phyloP scores from a whole-genome alignment of 1,140 invertebrate genomes.

The Drosophila santomea region DNA sequence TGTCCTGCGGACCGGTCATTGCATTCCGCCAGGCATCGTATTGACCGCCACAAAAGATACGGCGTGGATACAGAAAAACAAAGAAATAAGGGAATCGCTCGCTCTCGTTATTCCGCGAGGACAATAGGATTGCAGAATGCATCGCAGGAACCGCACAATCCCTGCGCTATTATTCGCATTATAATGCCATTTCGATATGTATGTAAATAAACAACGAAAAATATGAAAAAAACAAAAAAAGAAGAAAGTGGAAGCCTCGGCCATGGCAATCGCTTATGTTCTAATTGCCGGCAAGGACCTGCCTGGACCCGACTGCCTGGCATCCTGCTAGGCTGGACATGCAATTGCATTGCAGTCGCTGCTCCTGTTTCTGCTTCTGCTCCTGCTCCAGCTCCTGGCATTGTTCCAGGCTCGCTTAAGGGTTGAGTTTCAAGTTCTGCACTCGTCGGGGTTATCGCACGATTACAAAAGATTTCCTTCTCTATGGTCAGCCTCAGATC shows the following conservation, averaged over 20 bases:
- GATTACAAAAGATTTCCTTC: conserved; percentile 79
- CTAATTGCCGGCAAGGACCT: conserved; percentile 79
- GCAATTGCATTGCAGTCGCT: conserved; percentile 74
- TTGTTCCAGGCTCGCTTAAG: conserved; percentile 67
- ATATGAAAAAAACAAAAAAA: neutral
- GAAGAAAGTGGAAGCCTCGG: conserved; percentile 32
- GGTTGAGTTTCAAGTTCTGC: conserved; percentile 78
- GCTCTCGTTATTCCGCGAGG: conserved; percentile 14
- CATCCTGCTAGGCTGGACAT: conserved; percentile 80
- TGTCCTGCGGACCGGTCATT: conserved; percentile 33
- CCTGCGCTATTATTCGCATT: conserved; percentile 55
- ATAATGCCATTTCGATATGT: conserved; percentile 77
- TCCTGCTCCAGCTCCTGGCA: conserved; percentile 20
- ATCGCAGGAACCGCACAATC: conserved; percentile 57
- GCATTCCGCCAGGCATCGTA: conserved; percentile 47
- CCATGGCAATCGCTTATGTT: conserved; percentile 39
- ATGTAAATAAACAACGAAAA: conserved; percentile 59
- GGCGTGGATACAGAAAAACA: conserved; percentile 3
- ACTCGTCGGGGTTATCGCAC: conserved; percentile 74
- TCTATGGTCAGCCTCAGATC: conserved; percentile 58
- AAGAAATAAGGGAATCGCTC: conserved; percentile 16
- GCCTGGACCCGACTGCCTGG: conserved; percentile 57
- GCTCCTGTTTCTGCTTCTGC: neutral
- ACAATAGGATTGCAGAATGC: conserved; percentile 66
- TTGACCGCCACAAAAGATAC: conserved; percentile 70